Evolutionary conservation across 2,113 vertebrate species (phyloP), one percentile per base, ranked within the genome.

Genomic region (Cathartes aura): DNA sequence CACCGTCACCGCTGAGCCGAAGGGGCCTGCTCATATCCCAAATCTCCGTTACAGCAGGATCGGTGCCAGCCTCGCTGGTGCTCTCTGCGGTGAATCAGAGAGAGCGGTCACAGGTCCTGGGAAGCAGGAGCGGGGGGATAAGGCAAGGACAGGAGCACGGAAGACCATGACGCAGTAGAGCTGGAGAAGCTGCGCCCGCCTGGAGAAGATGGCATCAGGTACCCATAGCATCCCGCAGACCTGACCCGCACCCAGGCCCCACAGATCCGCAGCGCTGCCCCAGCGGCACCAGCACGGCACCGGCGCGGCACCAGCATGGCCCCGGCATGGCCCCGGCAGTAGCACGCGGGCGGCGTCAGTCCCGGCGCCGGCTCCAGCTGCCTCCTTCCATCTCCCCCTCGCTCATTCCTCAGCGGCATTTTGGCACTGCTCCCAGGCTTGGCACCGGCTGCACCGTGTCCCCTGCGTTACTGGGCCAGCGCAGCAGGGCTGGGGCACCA

Each of bases 371-470:
- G 78, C 74, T 67, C 88, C 96, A 96, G 92, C 84, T 97, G 96
- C 94, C 71, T 86, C 95, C 58, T 93, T 96, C 96, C 95, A 93
- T 93, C 96, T 95, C 73, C 74, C 45, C 56, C 82, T 92, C 15
- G 6, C 67, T 92, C 90, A 86, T 96, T 96, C 93, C 91, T 95
- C 85, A 63, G 87, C 1, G 0, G 11, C 8, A 1, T 52, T 80
- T n/a, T 95, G 94, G 95, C 91, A n/a, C 30, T 0, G 0, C 34
- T 93, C 93, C 94, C n/a, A 0, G 89, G 72, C 86, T 53, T 89
- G 96, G 93, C 89, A 87, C 27, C 5, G 5, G 59, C 71, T 11
- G 3, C 86, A 9, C 71, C 9, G 13, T 11, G 36, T 48, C 76
- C 86, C 75, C 50, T 21, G 80, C 6, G 1, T 40, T 43, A 17